Evolutionary conservation across 1,140 invertebrate genomes (phyloP), one percentile per base, ranked within the genome.

Genomic region (Diachasmimorpha longicaudata): DNA sequence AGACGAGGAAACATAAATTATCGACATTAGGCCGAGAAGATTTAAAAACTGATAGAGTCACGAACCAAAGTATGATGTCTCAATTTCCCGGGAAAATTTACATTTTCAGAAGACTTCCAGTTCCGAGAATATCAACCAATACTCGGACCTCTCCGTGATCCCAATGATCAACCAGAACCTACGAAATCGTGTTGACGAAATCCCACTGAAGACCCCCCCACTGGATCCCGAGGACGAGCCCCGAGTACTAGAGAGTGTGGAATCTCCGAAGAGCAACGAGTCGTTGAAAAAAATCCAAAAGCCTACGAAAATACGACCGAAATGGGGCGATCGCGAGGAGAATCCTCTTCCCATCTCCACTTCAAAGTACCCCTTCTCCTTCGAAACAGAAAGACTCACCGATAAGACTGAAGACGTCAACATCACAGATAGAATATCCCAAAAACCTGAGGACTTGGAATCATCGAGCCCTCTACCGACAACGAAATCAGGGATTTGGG

Each of bases 91-190:
- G 31, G 6, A 2, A 31, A 31, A 31, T 31, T 6, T 31, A 1
- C 9, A 52, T 52, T 52, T 52, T 9, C 48, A 52, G n/a, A 16
- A 2, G 39, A 42, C 39, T 10, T 31, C 36, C 23, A 70, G 11
- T 42, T 63, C 37, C 13, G 23, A 72, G 46, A 39, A 31, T 67
- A 14, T 42, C 19, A 52, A 19, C 8, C 10, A 39, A 10, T 10
- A 37, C 11, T 55, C 69, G n/a, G 74, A 70, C 25, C 25, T 70
- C 2, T 19, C 55, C 16, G 74, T 70, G 0, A 70, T 70, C 69
- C 74, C 69, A 4, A 55, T 75, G 3, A 23, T 58, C 48, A 19
- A 55, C 8, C 11, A 52, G 31, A 11, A 58, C 9, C 16, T 36
- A 9, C 8, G 23, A 68, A 21, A 19, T 4, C 36, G 16, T 39